Base-by-base conservation (phyloP, 2,113 vertebrate species). In the Athene cunicularia region DNA sequence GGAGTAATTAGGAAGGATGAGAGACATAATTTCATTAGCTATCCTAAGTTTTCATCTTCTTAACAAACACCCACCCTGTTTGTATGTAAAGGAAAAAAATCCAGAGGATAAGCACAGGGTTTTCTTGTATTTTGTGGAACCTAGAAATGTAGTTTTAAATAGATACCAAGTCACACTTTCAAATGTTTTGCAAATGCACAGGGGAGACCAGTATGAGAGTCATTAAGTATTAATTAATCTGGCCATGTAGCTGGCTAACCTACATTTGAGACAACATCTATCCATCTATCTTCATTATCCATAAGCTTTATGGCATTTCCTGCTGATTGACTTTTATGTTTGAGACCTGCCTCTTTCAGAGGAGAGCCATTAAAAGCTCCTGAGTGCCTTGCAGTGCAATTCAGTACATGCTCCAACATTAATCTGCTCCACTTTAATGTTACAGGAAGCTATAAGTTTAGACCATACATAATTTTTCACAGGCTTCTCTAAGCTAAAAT, bases 181-280 rank as follows among this genome's bases (percentile, higher is more conserved):
- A 68, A 45, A n/a, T 53, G 8, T 58, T 80, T 80, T 75, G 37
- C 11, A 11, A 72, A 27, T 86, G 19, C 5, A 52, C 16, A 60
- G 21, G 9, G 53, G 43, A 66, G 4, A 33, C 2, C 11, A 27
- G 3, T 41, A 56, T 43, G 13, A 12, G 8, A 80, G 39, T 62
- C 20, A 32, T 84, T 67, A 91, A 53, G 33, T 43, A 39, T 76
- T 77, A 90, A 88, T 92, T 82, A 89, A 87, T 74, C 52, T 90
- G 52, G 12, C 60, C 66, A 75, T n/a, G 66, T 68, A 64, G 11
- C 23, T 91, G 77, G 19, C 52, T 85, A 56, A 56, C 28, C 33
- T 80, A 8, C 9, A 10, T 26, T 75, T 88, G 28, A 80, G 35
- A 58, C 43, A 68, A 15, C 13, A 24, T 52, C 33, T 24, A 19